Evolutionary conservation across 2,888 invertebrate genomes (phyloP).

Genomic region (Apamea crenata): DNA sequence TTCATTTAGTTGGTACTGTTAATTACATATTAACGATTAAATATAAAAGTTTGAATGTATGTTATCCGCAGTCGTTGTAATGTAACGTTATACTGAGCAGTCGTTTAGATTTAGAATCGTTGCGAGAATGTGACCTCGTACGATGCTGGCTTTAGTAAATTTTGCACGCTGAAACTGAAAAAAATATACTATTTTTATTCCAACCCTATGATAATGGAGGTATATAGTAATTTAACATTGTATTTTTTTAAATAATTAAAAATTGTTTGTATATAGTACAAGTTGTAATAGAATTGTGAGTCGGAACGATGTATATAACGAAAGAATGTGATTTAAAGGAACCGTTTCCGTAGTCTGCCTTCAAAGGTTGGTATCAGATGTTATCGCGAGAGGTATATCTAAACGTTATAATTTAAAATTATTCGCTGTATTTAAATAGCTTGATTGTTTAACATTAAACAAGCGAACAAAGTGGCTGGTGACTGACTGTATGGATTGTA

Average conservation of each 20-base stretch:
- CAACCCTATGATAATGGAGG: slow-evolving; percentile 88
- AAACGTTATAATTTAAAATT: slow-evolving; percentile 82
- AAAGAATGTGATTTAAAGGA: slow-evolving; percentile 80
- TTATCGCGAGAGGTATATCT: slow-evolving; percentile 74
- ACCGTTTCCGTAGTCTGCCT: slow-evolving; percentile 76
- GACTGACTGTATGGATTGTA: slow-evolving; percentile 65
- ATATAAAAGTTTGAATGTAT: slow-evolving; percentile 77
- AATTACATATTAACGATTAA: slow-evolving; percentile 75
- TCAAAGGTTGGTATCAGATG: slow-evolving; percentile 71
- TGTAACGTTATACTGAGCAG: slow-evolving; percentile 72
- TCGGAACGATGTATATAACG: slow-evolving; percentile 86
- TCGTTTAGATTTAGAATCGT: slow-evolving; percentile 77
- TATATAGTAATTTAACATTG: slow-evolving; percentile 87
- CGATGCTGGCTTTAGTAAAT: slow-evolving; percentile 87
- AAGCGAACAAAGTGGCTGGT: slow-evolving; percentile 85
- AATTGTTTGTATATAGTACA: slow-evolving; percentile 91
- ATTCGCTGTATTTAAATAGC: slow-evolving; percentile 88
- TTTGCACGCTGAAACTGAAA: slow-evolving; percentile 86
- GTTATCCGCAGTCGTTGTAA: slow-evolving; percentile 74
- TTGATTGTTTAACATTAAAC: slow-evolving; percentile 83
- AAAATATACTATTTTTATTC: slow-evolving; percentile 86
- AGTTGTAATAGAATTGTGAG: slow-evolving; percentile 86
- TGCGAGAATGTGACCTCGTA: slow-evolving; percentile 80
- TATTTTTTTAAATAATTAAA: slow-evolving; percentile 85
- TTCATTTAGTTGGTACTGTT: slow-evolving; percentile 77